Base-by-base conservation (phyloP, 2,888 invertebrate species). In the Gerosis bhagava region DNA sequence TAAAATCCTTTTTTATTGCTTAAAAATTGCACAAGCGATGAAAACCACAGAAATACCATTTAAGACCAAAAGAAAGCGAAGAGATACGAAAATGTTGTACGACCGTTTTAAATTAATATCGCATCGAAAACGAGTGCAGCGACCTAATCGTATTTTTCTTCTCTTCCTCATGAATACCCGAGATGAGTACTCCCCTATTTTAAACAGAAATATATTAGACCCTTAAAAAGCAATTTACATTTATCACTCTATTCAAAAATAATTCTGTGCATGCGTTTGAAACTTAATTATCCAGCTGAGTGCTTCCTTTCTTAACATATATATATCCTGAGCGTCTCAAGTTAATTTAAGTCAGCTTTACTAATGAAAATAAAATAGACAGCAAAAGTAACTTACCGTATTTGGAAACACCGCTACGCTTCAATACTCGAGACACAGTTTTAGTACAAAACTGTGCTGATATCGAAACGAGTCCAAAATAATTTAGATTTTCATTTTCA, bases 391-490 rank as follows among this genome's bases (percentile, higher is more conserved):
- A 68, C 83, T 80, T 71, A 86, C 87, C 87, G 71, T 76, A 62
- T 62, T 48, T 24, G 71, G 70, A 71, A 73, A 69, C 61, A 57
- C 60, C 56, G 59, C 65, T 54, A 50, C 70, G 67, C 61, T 64
- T 73, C 82, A 87, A 88, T 83, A 87, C 61, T 84, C 87, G 58
- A 81, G 67, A 68, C 81, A 73, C 84, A 83, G 80, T 88, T 87
- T 83, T 56, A 59, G 61, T 50, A 59, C 61, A 83, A 87, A 88
- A 87, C 83, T 75, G 81, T 54, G 81, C 75, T 73, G 87, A 87
- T 88, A 87, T 80, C 74, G 79, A 80, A 77, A 79, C 72, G 56
- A 75, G 80, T 81, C 72, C 67, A n/a, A 47, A 53, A 64, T 57
- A 66, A 68, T 67, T 73, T 72, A 62, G n/a, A 61, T 66, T 62